Conservation (phyloP, 2,113 vertebrate species). For the Gallinago paraguaiae region DNA sequence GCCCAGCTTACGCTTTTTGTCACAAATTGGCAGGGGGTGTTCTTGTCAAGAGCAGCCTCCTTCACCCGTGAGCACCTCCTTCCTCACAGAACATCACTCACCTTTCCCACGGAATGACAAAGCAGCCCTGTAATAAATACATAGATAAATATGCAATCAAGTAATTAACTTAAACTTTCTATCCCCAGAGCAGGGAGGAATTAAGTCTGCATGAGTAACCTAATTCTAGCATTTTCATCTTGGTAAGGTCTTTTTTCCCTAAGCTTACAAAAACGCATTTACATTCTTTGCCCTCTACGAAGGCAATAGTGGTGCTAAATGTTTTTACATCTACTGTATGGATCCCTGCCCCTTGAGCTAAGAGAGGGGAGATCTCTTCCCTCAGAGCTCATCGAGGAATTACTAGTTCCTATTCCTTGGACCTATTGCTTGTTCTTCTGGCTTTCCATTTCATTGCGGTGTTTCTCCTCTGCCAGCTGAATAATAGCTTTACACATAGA, state of each 20-base stretch:
- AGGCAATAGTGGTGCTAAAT: neutral
- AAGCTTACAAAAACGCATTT: accelerated
- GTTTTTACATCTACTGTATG: neutral
- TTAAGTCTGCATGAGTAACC: neutral
- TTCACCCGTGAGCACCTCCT: neutral
- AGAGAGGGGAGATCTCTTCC: neutral
- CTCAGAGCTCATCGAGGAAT: neutral
- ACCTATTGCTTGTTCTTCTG: neutral
- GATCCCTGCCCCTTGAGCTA: neutral
- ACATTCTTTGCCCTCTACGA: neutral
- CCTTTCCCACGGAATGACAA: neutral
- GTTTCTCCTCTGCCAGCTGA: neutral
- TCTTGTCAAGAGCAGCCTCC: neutral
- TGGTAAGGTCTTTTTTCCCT: neutral
- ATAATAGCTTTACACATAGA: neutral
- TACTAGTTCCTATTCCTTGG: neutral
- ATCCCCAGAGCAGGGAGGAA: neutral
- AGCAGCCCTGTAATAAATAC: neutral
- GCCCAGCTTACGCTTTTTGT: neutral
- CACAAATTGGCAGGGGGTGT: neutral
- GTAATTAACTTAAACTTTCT: neutral
- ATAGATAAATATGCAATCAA: neutral
- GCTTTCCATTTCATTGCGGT: neutral
- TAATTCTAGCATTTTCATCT: neutral
- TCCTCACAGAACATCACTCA: neutral